These are phyloP conservation scores for Spinibarbus caldwelli DNA, from an alignment of 2,797 vertebrate species.

Conservation along the genomic window DNA sequence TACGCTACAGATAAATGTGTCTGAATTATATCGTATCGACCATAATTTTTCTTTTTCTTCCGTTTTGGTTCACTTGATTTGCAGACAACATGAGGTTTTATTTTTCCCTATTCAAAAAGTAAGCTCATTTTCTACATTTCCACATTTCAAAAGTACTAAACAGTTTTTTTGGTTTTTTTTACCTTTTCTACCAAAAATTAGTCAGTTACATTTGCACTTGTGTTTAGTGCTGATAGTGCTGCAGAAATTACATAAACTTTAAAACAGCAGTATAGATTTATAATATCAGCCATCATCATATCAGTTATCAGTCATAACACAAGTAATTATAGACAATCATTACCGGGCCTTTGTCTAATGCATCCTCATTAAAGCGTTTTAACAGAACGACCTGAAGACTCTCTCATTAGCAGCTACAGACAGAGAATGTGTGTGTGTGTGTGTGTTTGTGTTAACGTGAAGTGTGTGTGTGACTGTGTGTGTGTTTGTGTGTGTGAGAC, in stretches of 20 bases:
- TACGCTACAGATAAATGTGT: background rate
- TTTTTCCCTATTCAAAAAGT: background rate
- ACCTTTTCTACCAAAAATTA: background rate
- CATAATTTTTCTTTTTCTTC: background rate
- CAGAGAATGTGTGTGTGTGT: background rate
- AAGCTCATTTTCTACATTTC: background rate
- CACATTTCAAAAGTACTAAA: too few relatives aligned
- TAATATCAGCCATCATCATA: background rate
- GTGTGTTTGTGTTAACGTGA: background rate
- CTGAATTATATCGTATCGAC: background rate
- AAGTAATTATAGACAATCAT: background rate
- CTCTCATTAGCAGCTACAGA: conserved; percentile 1
- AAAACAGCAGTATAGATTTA: background rate
- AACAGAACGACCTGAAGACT: background rate
- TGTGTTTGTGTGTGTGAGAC: background rate
- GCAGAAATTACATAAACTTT: background rate
- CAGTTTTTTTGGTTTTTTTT: background rate
- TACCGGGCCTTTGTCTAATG: too few relatives aligned
- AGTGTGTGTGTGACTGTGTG: background rate
- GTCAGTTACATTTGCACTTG: too few relatives aligned
- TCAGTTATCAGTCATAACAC: background rate
- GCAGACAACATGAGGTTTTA: background rate
- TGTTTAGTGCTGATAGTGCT: background rate
- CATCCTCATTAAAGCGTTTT: background rate
- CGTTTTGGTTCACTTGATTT: background rate